Evolutionary conservation across 2,888 invertebrate genomes (phyloP), one percentile per base, ranked within the genome.

Genomic region (Drosophila buzzatii): DNA sequence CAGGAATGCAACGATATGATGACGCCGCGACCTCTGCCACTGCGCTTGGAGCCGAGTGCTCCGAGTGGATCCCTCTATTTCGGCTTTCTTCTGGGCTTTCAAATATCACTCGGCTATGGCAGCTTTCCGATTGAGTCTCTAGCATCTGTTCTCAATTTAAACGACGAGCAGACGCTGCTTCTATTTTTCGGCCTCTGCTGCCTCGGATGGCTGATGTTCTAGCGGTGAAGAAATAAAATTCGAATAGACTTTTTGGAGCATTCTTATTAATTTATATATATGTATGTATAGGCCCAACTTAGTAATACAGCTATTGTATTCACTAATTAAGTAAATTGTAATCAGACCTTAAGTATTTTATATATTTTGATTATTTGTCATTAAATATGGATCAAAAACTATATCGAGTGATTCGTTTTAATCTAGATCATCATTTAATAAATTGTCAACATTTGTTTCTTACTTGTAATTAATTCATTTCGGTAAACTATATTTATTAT

Each of bases 401-500:
- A 56, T 41, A 56, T 55, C 14, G 55, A 37, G 8, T 37, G 16
- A 55, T 56, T 41, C 39, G 18, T 31, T 56, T 42, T 42, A 56
- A 56, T 56, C 41, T 41, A 55, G 41, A 39, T 55, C 37, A 27
- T 55, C 53, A 18, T 55, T 55, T 41, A 56, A 53, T 35, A 37
- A 42, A 56, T 41, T 41, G 23, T 41, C 55, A 56, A 56, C 39
- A 52, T 37, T 53, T 37, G 20, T 14, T 18, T 8, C 39, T 55
- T 55, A 53, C 16, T 53, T 3, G 10, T 16, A 31, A 16, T 31
- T 56, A 27, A 42, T 59, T 59, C 12, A 62, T 47, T 47, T 31
- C 45, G 37, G 44, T 51, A 47, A 27, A 37, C 53, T 59, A 60
- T 47, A 20, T 55, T 61, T 53, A 35, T 73, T 77, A 76, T 80